phyloP scores from a whole-genome alignment of 2,797 vertebrate species.

The Chiloscyllium punctatum region DNA sequence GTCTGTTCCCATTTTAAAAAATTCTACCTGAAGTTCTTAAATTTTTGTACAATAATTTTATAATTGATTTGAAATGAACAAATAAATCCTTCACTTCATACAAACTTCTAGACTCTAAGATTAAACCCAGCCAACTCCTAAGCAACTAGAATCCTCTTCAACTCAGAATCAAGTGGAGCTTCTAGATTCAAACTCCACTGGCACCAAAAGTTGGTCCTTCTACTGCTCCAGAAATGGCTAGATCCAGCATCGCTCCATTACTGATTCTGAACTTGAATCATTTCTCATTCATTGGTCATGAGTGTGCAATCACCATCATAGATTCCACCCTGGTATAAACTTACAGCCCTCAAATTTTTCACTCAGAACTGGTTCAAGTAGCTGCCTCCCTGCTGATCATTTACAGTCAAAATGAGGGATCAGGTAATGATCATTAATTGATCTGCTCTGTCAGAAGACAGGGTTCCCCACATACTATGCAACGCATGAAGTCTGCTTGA shows the following conservation, averaged over 20 bases:
- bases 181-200: background rate
- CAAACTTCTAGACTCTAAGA: background rate
- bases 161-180: background rate
- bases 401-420: background rate
- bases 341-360: no score
- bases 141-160: background rate
- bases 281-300: background rate
- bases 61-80: background rate
- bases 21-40: background rate
- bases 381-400: background rate
- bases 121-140: background rate
- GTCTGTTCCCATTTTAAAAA: background rate
- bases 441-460: no score
- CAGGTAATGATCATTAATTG: no score
- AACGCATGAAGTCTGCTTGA: no score
- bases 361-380: background rate
- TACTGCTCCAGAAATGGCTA: background rate
- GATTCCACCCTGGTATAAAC: background rate
- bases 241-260: background rate
- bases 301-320: background rate
- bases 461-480: no score
- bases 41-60: background rate
- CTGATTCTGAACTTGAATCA: background rate
- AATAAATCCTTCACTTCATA: background rate
- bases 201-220: background rate